Evolutionary conservation across 2,888 invertebrate species (phyloP).

Genomic region (Eremobia ochroleuca): DNA sequence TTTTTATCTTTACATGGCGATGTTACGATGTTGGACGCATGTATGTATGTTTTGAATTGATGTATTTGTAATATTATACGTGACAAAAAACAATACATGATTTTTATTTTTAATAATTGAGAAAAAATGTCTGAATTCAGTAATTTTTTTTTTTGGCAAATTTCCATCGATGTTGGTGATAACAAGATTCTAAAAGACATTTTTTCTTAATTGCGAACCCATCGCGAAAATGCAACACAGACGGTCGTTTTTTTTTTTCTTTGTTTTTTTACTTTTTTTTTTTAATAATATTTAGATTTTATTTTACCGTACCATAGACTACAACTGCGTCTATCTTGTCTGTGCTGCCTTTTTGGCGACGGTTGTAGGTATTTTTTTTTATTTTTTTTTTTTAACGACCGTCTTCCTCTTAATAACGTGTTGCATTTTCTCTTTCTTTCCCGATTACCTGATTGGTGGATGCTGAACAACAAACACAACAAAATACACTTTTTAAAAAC

Average conservation of each 20-base stretch:
- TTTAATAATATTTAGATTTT: conserved; percentile 44
- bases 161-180: background rate
- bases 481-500: conserved; percentile 3
- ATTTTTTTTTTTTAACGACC: conserved; percentile 77
- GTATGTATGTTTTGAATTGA: conserved; percentile 78
- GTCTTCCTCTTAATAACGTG: conserved; percentile 84
- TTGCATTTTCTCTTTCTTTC: conserved; percentile 91
- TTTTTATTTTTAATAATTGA: conserved; percentile 50
- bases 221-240: conserved; percentile 90
- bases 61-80: conserved; percentile 85
- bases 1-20: conserved; percentile 73
- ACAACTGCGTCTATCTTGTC: conserved; percentile 81
- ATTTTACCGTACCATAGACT: conserved; percentile 66
- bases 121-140: conserved; percentile 43
- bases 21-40: conserved; percentile 75
- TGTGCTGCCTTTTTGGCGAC: conserved; percentile 90
- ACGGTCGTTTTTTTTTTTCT: conserved; percentile 81
- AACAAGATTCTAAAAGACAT: conserved; percentile 66
- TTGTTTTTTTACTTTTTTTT: conserved; percentile 60
- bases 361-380: conserved; percentile 68
- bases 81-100: conserved; percentile 69
- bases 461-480: conserved; percentile 54
- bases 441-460: conserved; percentile 80
- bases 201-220: conserved; percentile 67
- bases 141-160: too few relatives aligned